A percentile compares a stretch with the other conserved stretches of the same genome.
These are phyloP conservation scores for Cinclus cinclus DNA, from an alignment of 2,113 vertebrate genomes.

Conservation along the genomic window DNA sequence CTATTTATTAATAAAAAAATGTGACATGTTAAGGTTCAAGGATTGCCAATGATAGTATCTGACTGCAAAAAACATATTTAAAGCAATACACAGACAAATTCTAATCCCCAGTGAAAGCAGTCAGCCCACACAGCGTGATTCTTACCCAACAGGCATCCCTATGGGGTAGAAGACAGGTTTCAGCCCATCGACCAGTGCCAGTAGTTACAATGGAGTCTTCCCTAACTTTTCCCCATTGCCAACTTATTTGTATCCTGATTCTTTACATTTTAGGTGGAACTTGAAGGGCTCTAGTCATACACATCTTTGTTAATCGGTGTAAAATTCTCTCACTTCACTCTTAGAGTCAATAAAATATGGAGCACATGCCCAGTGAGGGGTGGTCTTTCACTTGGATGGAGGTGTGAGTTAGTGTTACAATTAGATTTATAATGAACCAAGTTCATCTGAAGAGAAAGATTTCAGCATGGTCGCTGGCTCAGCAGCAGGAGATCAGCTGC, in stretches of 20 bases:
- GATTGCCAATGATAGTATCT: neutral
- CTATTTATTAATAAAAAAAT: neutral
- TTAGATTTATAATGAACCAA: neutral
- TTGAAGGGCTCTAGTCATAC: neutral
- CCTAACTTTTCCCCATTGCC: neutral
- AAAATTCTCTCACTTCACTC: neutral
- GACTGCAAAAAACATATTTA: neutral
- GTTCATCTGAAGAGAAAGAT: neutral
- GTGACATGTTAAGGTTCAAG: neutral
- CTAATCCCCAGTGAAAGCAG: neutral
- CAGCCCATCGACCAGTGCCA: fast-evolving
- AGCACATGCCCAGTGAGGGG: neutral
- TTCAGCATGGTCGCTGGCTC: neutral
- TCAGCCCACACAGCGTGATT: neutral
- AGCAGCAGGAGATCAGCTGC: neutral
- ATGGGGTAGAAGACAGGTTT: neutral
- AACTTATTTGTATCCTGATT: neutral
- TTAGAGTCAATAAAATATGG: neutral
- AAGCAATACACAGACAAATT: neutral
- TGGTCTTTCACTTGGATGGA: neutral
- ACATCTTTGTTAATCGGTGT: neutral
- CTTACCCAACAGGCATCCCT: fast-evolving
- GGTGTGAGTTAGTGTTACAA: neutral
- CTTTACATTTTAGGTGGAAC: neutral
- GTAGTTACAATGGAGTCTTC: neutral